Base-by-base conservation (phyloP, 2,113 vertebrate genomes). In the Gallinago jamesoni region DNA sequence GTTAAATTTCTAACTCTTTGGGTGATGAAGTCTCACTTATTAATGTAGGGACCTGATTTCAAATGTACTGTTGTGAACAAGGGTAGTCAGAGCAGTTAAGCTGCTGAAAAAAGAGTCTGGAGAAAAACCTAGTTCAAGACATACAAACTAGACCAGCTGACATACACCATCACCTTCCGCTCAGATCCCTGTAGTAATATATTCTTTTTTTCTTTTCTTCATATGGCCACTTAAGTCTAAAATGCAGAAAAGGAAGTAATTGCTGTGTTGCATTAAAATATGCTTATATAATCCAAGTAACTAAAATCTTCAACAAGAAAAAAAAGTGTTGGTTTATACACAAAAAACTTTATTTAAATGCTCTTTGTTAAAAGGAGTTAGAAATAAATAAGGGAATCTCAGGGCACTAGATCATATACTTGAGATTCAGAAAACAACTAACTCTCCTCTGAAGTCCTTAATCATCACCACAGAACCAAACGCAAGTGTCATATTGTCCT, bases 401-500 rank as follows among this genome's bases (percentile, higher is more conserved):
- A 15, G 37, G 41, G n/a, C 50, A 59, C 20, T 76, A 53, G 53
- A 47, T 85, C 45, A 33, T 53, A 19, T 59, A 43, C 20, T 6
- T 68, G 56, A 79, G 57, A 62, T 73, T 74, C 16, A 50, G 41
- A 28, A 89, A 94, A 62, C 12, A 82, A 8, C 60, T 21, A 80
- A 56, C 77, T 31, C 23, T 91, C 21, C 30, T 89, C 66, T 84
- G 31, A 43, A 43, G 30, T 43, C 37, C 31, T 87, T 56, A 68
- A 48, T 91, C 43, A 80, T 67, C 63, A 77, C 59, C 39, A 68
- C 79, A 91, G 88, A 90, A 14, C 52, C 59, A 86, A 76, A 76
- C 60, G 14, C 60, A 86, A 21, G 52, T 64, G 79, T 74, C 39
- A 57, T 25, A 25, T 14, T 1, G 3, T 56, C 90, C 76, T 87